These are phyloP conservation scores for Electrona antarctica DNA, from an alignment of 2,113 vertebrate species.

Conservation along the genomic window DNA sequence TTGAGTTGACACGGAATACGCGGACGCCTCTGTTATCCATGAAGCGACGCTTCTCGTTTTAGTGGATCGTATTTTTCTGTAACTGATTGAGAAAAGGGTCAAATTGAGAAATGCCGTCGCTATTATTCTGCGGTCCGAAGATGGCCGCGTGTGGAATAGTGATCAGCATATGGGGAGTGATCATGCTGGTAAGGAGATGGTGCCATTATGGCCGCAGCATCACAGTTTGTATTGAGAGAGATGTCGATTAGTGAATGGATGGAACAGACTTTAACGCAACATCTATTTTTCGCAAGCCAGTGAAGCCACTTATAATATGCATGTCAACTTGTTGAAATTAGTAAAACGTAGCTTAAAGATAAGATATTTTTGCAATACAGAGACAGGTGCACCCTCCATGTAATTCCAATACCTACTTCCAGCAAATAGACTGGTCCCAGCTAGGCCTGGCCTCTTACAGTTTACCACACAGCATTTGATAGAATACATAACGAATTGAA, in stretches of 20 bases:
- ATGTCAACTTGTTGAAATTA: too few relatives aligned
- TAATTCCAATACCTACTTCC: neutral
- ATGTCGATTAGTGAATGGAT: slow-evolving; percentile 43
- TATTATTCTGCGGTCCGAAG: slow-evolving; percentile 92
- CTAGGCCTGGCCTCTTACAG: neutral
- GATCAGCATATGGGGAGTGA: slow-evolving; percentile 90
- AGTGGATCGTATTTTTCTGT: neutral
- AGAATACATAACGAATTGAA: too few relatives aligned
- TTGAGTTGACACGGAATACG: neutral
- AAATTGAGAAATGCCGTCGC: slow-evolving; percentile 79
- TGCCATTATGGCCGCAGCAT: neutral
- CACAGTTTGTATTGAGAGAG: neutral
- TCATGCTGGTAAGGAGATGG: slow-evolving; percentile 87
- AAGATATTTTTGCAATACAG: too few relatives aligned
- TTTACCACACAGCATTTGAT: too few relatives aligned
- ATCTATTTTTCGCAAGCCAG: too few relatives aligned
- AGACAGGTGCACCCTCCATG: too few relatives aligned
- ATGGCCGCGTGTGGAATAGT: slow-evolving; percentile 93
- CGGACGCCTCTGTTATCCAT: slow-evolving; percentile 6
- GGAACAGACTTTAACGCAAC: neutral
- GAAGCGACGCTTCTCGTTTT: slow-evolving; percentile 1
- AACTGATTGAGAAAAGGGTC: neutral
- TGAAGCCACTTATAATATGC: too few relatives aligned
- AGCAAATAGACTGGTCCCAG: slow-evolving; percentile 35
- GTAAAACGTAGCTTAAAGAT: too few relatives aligned